Percentiles rank a stretch among this genome's conserved stretches.
Conservation (phyloP, 2,888 invertebrate genomes). For the Tridacna crocea region DNA sequence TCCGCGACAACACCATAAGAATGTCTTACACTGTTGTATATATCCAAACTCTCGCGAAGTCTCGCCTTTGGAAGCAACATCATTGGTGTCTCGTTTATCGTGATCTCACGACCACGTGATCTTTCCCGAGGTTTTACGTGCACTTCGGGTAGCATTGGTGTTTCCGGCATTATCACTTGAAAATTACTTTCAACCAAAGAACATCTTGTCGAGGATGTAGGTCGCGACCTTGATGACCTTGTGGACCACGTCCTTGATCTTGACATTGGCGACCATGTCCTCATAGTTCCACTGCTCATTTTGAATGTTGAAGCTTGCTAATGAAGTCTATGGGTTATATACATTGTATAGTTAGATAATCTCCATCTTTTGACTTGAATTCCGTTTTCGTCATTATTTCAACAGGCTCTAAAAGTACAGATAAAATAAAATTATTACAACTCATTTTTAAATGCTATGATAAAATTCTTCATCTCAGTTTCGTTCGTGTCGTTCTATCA, state of each 20-base stretch:
- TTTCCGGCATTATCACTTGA: slow-evolving; percentile 29
- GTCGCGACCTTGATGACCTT: slow-evolving; percentile 22
- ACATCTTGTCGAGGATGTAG: slow-evolving; percentile 50
- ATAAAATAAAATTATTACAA: too few species aligned
- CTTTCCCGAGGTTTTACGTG: slow-evolving; percentile 27
- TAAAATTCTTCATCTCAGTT: too few species aligned
- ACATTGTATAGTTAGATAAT: neutral
- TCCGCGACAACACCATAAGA: slow-evolving; percentile 55
- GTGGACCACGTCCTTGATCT: slow-evolving; percentile 16
- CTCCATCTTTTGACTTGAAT: neutral
- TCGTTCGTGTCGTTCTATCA: too few species aligned
- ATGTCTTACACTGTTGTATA: slow-evolving; percentile 40
- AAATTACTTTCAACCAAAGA: slow-evolving; percentile 61
- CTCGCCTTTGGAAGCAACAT: slow-evolving; percentile 61
- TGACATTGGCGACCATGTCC: slow-evolving; percentile 21
- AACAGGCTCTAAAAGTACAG: neutral
- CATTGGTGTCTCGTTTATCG: slow-evolving; percentile 63
- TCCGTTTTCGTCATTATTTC: neutral
- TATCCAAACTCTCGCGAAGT: slow-evolving; percentile 47
- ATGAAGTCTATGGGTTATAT: neutral
- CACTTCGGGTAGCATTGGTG: slow-evolving; percentile 51
- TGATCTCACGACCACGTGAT: slow-evolving; percentile 38
- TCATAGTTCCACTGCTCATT: slow-evolving; percentile 14
- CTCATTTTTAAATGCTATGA: too few species aligned
- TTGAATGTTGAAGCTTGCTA: neutral